Evolutionary conservation across 2,888 invertebrate species (phyloP).

Genomic region (Koerneria pararmatus): DNA sequence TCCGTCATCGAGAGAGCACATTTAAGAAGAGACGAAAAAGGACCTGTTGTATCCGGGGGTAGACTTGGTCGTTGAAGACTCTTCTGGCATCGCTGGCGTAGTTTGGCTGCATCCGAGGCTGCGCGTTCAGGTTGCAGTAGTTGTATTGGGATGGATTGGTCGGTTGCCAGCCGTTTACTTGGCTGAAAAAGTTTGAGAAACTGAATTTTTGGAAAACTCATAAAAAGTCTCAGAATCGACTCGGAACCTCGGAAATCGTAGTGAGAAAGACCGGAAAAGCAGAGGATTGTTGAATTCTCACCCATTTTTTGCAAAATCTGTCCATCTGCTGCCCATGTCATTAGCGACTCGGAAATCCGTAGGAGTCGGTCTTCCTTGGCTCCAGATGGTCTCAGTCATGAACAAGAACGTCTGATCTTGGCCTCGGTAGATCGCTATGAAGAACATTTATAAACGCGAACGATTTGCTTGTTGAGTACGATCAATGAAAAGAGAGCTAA

Average conservation of each 20-base stretch:
- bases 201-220: neutral
- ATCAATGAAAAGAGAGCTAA: too few species aligned
- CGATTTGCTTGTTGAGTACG: too few species aligned
- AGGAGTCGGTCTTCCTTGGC: slow-evolving; percentile 29
- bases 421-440: slow-evolving; percentile 43
- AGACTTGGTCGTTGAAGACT: slow-evolving; percentile 43
- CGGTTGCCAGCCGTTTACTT: slow-evolving; percentile 39
- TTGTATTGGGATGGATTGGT: slow-evolving; percentile 32
- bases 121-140: slow-evolving; percentile 36
- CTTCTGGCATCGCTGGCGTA: slow-evolving; percentile 36
- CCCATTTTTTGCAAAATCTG: slow-evolving; percentile 45
- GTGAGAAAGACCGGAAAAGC: too few species aligned
- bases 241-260: too few species aligned
- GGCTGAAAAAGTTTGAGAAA: slow-evolving; percentile 24
- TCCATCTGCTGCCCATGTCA: slow-evolving; percentile 41
- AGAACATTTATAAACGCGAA: too few species aligned
- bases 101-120: slow-evolving; percentile 29
- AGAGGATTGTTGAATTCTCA: slow-evolving; percentile 9
- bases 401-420: slow-evolving; percentile 43
- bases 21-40: neutral
- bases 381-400: slow-evolving; percentile 44
- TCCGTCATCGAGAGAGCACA: too few species aligned
- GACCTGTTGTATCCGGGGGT: slow-evolving; percentile 31
- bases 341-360: slow-evolving; percentile 39
- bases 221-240: neutral